phyloP scores from a whole-genome alignment of 2,888 invertebrate genomes.

The Leptopterna dolabrata region DNA sequence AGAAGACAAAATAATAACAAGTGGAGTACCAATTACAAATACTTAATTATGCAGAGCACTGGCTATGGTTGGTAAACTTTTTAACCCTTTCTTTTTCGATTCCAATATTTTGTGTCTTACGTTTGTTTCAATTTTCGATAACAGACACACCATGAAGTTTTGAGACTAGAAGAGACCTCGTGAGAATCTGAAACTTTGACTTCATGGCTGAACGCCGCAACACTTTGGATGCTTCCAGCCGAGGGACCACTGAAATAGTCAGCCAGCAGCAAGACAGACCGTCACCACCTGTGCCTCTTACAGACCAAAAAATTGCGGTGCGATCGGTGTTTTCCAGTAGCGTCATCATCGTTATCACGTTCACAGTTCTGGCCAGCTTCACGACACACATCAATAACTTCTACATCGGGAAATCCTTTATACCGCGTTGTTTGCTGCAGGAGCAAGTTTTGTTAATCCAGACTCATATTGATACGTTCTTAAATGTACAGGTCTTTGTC shows the following conservation, averaged over 20 bases:
- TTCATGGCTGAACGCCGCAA: neutral
- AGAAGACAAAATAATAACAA: too few relatives aligned
- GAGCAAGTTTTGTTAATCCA: neutral
- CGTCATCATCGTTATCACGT: neutral
- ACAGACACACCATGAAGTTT: too few relatives aligned
- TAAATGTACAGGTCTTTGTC: neutral
- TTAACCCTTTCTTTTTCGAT: too few relatives aligned
- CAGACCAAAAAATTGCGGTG: neutral
- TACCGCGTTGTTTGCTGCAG: neutral
- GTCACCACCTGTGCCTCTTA: neutral
- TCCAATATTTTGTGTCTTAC: too few relatives aligned
- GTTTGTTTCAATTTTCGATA: too few relatives aligned
- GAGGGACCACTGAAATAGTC: neutral
- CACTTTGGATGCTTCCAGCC: neutral
- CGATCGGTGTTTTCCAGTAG: neutral
- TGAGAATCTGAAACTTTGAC: neutral
- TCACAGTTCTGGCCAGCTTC: neutral
- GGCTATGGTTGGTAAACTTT: too few relatives aligned
- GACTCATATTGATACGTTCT: neutral
- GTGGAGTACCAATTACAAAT: too few relatives aligned
- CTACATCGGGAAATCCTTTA: neutral
- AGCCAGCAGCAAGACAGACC: neutral
- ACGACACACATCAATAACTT: neutral
- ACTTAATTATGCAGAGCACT: too few relatives aligned
- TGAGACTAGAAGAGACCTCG: too few relatives aligned